Evolutionary conservation across 2,113 vertebrate species (phyloP), one percentile per base, ranked within the genome.

Genomic region (Vulpes ferrilata): DNA sequence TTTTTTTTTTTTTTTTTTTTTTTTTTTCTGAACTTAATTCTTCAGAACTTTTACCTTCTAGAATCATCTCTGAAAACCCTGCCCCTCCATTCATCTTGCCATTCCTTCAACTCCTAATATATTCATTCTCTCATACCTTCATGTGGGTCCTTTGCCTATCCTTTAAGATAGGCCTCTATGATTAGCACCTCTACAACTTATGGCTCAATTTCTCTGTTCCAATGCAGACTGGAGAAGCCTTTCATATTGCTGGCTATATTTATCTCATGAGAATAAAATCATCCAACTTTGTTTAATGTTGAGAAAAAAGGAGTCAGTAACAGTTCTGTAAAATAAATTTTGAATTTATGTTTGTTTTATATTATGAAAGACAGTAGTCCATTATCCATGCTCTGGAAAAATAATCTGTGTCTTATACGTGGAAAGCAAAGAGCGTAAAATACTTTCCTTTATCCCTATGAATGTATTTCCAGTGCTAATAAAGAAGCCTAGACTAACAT

Each of bases 301-400:
- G n/a, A 59, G 95, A 82, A 82, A 83, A 84, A 82, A 22, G 11
- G 13, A 90, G 23, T 30, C 10, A 62, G 15, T 60, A 93, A 88
- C 51, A 76, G 17, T 62, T 93, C 88, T 64, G 2, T 80, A 55
- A 90, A 76, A 93, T 35, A 87, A 83, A 16, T 53, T 96, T 96
- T 59, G 20, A 85, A 85, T 81, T 71, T 85, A 20, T 81, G 2
- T 69, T 90, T 96, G 48, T 74, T 93, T 90, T 88, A 22, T 86
- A 71, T 87, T 79, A 15, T 81, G n/a, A 84, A 95, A 91, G 79
- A 62, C 3, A 69, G 35, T 90, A 93, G 71, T 20, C 4, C 43
- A 78, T 81, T 48, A 89, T 48, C 32, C 7, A 5, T 93, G 27
- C 5, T 20, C 17, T 74, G 3, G 57, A 60, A 95, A 92, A 97